phyloP scores from a whole-genome alignment of 2,888 invertebrate species.

The Latheticus oryzae region DNA sequence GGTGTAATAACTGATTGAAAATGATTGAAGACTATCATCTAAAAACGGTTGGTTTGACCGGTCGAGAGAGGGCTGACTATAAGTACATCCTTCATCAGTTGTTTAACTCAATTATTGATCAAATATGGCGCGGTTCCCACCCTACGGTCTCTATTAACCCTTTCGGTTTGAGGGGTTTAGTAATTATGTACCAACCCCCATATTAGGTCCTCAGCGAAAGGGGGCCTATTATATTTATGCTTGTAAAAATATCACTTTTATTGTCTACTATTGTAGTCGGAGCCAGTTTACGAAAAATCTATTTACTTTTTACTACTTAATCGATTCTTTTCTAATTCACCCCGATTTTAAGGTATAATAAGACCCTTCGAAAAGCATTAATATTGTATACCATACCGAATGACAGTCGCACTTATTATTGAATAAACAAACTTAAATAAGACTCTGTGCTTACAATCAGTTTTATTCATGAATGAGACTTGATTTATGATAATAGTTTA shows the following conservation, averaged over 20 bases:
- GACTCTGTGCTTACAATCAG: conserved; percentile 15
- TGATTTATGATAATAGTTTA: conserved; percentile 34
- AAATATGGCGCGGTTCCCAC: conserved; percentile 66
- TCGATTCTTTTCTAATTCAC: conserved; percentile 46
- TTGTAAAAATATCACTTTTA: conserved; percentile 58
- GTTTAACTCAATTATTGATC: conserved; percentile 68
- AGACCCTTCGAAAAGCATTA: conserved; percentile 20
- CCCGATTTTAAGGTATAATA: conserved; percentile 17
- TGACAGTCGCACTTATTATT: conserved; percentile 41
- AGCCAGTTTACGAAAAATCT: conserved; percentile 54
- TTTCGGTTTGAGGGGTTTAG: conserved; percentile 65
- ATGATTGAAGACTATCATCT: conserved; percentile 52
- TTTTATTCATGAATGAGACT: conserved; percentile 28
- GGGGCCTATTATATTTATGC: conserved; percentile 62
- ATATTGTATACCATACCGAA: conserved; percentile 12
- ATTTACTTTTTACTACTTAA: conserved; percentile 52
- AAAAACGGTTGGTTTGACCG: conserved; percentile 49
- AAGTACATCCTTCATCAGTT: conserved; percentile 65
- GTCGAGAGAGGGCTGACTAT: conserved; percentile 58
- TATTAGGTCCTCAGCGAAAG: conserved; percentile 64
- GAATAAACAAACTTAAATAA: conserved; percentile 27
- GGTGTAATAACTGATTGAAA: conserved; percentile 38
- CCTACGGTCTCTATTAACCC: conserved; percentile 65
- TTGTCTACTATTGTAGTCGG: conserved; percentile 51
- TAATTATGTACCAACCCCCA: conserved; percentile 65